Conservation (phyloP, 2,888 invertebrate genomes). For the Eilema sororculum region DNA sequence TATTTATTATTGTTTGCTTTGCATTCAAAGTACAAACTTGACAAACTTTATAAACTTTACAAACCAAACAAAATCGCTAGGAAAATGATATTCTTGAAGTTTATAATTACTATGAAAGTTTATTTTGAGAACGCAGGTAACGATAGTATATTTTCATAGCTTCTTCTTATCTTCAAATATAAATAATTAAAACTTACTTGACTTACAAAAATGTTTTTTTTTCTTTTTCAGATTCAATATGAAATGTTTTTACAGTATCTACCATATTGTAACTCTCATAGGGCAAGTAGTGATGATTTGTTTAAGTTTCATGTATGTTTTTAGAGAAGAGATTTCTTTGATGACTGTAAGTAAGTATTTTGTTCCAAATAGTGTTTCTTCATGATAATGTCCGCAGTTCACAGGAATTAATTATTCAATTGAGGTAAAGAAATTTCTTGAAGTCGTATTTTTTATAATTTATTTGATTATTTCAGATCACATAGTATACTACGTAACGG, state of each 20-base stretch:
- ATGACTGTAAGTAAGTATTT: neutral
- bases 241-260: slow-evolving; percentile 4
- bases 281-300: slow-evolving; percentile 7
- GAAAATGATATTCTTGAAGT: neutral
- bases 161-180: neutral
- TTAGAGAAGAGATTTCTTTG: neutral
- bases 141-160: no score
- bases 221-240: slow-evolving; percentile 10
- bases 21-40: no score
- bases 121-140: no score
- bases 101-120: neutral
- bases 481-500: neutral
- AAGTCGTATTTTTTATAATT: neutral
- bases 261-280: neutral
- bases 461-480: neutral
- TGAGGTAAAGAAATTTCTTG: no score
- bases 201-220: no score
- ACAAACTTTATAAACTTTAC: no score
- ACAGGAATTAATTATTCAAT: no score
- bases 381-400: no score
- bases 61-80: no score
- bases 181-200: no score
- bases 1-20: no score
- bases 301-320: neutral
- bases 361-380: neutral